phyloP scores from a whole-genome alignment of 1,140 invertebrate genomes.

The Piezodorus guildinii region DNA sequence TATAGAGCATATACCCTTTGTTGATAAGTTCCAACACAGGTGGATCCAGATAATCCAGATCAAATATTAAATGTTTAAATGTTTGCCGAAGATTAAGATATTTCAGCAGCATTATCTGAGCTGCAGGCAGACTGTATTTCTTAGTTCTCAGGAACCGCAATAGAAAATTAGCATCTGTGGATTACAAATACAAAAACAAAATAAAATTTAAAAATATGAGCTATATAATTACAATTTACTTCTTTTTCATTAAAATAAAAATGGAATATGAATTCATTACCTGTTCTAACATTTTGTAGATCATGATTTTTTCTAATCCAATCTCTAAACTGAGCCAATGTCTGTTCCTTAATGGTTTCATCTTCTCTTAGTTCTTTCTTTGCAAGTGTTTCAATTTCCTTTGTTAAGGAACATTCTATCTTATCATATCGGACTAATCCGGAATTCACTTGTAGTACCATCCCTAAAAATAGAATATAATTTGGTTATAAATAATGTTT shows the following conservation, averaged over 20 bases:
- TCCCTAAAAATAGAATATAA: neutral
- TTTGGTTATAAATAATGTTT: too few relatives aligned
- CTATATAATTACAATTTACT: too few relatives aligned
- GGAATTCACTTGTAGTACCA: slow-evolving; percentile 17
- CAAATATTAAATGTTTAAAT: slow-evolving; percentile 47
- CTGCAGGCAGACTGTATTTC: slow-evolving; percentile 67
- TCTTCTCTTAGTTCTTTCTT: slow-evolving; percentile 52
- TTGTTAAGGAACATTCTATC: slow-evolving; percentile 30
- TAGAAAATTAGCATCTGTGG: slow-evolving; percentile 56
- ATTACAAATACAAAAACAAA: too few relatives aligned
- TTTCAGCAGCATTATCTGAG: slow-evolving; percentile 63
- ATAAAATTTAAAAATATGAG: too few relatives aligned
- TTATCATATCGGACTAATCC: slow-evolving; percentile 25
- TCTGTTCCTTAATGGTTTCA: slow-evolving; percentile 43
- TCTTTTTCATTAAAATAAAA: too few relatives aligned
- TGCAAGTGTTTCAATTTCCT: slow-evolving; percentile 41
- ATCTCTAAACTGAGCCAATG: slow-evolving; percentile 45
- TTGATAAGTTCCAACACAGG: slow-evolving; percentile 35
- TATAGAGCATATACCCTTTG: slow-evolving; percentile 23
- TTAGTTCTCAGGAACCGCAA: slow-evolving; percentile 62
- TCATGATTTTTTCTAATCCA: slow-evolving; percentile 57
- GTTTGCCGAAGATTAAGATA: slow-evolving; percentile 60
- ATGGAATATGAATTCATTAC: slow-evolving; percentile 26
- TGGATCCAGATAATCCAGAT: slow-evolving; percentile 51
- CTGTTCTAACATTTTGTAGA: slow-evolving; percentile 49